Evolutionary conservation across 2,797 vertebrate genomes (phyloP), one percentile per base, ranked within the genome.

Genomic region (Gymnodraco acuticeps): DNA sequence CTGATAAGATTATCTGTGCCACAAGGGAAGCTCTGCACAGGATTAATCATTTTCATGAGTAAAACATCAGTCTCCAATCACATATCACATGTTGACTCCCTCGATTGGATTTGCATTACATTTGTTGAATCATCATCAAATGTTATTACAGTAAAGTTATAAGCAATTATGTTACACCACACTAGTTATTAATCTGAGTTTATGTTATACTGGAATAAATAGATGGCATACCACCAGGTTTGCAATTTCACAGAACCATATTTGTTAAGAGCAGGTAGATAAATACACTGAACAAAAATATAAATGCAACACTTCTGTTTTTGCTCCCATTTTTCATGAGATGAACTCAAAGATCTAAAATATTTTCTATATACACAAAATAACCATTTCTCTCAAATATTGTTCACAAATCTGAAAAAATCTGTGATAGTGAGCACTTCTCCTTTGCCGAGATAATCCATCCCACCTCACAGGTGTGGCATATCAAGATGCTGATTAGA

Each of bases 41-140:
- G 20, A 71, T 64, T 62, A 76, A 71, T 80, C 19, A 20, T 23
- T 54, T 77, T 67, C 58, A 70, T 47, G 56, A 78, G 59, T 60
- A 38, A 74, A 73, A 77, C 59, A 71, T 65, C 11, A 19, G 27
- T 42, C 66, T 77, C 66, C 51, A 71, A 70, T 77, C 73, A 85
- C 59, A 81, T 77, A 60, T 85, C n/a, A n/a, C n/a, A n/a, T 75
- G 50, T 54, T 47, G 31, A 75, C 56, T 67, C 56, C n/a, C 50
- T 45, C 72, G 33, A 75, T 65, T 70, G 27, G 48, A 75, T 77
- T 78, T 75, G 60, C 56, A 81, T 62, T 69, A 47, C 10, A 76
- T 77, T 63, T 70, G 45, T 53, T 68, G 75, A 33, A 65, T 77
- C 9, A 65, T 77, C 9, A 62, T 53, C 33, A 81, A 71, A 71